Base-by-base conservation (phyloP, 2,113 vertebrate genomes). In the Anoura caudifer region DNA sequence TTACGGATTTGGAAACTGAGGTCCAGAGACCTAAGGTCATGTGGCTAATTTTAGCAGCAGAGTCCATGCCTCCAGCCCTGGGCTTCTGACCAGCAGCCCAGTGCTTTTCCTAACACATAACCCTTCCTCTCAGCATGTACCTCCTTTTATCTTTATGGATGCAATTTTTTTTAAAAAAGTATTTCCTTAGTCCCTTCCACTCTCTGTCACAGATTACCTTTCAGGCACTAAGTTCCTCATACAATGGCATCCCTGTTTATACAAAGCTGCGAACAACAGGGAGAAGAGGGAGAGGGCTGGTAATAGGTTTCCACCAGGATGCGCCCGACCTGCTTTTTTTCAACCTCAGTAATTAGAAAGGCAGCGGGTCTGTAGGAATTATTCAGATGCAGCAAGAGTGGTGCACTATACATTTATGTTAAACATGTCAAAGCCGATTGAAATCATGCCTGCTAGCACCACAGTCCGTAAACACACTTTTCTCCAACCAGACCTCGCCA, bases 341-440 rank as follows among this genome's bases (percentile, higher is more conserved):
- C 96, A 97, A 94, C 97, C 98, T 98, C 97, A 94, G 98, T 98
- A 98, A 99, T 99, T 98, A 98, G 97, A 98, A 99, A 99, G 98
- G 98, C 98, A 97, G 97, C 97, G 96, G 96, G 97, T 97, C 98
- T 97, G 98, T 87, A 98, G 98, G 98, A 99, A 99, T 98, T 98
- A 99, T 98, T 99, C 98, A 99, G 98, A 98, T 97, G 97, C 96
- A 95, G 98, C 97, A 98, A 98, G 97, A 98, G 97, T 98, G 87
- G 50, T 96, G 95, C 98, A 97, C 98, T 98, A 98, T 98, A 99
- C 98, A 98, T 98, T 99, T 98, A 99, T 99, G 99, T 99, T 99
- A 99, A 99, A 99, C 98, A 99, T 98, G 98, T 99, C 98, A 98
- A 98, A 99, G 98, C 98, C 98, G 96, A 99, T 97, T 98, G 98